These are phyloP conservation scores for Tetramorium alpestre DNA, from an alignment of 1,140 invertebrate genomes.

Conservation along the genomic window DNA sequence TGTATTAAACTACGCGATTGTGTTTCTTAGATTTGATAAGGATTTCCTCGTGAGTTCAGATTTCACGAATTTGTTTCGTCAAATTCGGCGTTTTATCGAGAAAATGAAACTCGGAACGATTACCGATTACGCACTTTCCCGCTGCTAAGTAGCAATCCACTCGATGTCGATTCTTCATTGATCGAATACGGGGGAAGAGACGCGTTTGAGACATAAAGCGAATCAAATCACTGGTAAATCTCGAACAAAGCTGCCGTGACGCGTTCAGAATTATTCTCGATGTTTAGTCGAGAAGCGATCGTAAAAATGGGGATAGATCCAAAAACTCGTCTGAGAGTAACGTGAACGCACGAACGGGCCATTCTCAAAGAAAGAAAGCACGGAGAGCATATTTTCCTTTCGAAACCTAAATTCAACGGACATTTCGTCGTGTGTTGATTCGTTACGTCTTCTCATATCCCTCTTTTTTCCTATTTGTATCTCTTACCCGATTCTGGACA, in stretches of 20 bases:
- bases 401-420: slow-evolving; percentile 54
- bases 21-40: not conserved
- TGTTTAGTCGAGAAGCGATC: slow-evolving; percentile 20
- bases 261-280: not conserved
- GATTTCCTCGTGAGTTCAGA: not conserved
- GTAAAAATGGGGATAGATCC: slow-evolving; percentile 21
- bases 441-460: slow-evolving; percentile 44
- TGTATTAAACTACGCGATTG: slow-evolving; percentile 33
- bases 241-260: slow-evolving; percentile 20
- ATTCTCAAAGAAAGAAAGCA: slow-evolving; percentile 29
- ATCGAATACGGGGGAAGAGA: slow-evolving; percentile 28
- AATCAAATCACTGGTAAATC: slow-evolving; percentile 7
- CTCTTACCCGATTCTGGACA: slow-evolving; percentile 76
- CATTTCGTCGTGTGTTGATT: slow-evolving; percentile 47
- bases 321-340: not conserved
- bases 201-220: slow-evolving; percentile 21
- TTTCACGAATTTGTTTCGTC: not conserved
- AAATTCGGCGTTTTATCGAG: slow-evolving; percentile 63
- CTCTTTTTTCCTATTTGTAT: slow-evolving; percentile 36
- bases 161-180: not conserved
- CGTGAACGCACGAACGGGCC: not conserved
- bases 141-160: not conserved
- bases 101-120: slow-evolving; percentile 25
- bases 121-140: not conserved
- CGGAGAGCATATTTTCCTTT: slow-evolving; percentile 17